A percentile compares a stretch with the other conserved stretches of the same genome.
Conservation (phyloP, 2,888 invertebrate genomes). For the Tolmerus cingulatus region DNA sequence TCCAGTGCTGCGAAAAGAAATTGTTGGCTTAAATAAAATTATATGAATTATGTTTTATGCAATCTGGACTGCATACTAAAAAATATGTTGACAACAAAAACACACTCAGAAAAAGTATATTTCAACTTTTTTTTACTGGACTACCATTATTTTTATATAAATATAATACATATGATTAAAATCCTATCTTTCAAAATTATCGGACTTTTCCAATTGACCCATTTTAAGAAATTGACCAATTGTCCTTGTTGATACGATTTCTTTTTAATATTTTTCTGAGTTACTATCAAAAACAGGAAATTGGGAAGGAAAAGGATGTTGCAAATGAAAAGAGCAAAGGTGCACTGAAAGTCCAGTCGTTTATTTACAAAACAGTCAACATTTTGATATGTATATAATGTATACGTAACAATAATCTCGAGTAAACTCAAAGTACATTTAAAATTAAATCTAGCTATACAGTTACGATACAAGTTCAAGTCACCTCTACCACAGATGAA, state of each 20-base stretch:
- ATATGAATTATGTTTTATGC: background rate
- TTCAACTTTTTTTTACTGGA: no score
- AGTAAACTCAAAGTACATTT: background rate
- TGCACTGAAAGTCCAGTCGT: constrained; percentile 33
- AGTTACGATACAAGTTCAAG: constrained; percentile 15
- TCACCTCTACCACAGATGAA: constrained; percentile 21
- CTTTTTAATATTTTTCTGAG: no score
- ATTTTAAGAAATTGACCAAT: no score
- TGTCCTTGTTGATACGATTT: no score
- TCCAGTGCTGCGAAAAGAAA: background rate
- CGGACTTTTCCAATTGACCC: no score
- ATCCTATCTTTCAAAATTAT: no score
- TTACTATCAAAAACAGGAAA: background rate
- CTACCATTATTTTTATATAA: no score
- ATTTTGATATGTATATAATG: constrained; percentile 43
- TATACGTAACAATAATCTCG: constrained; percentile 18
- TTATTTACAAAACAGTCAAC: constrained; percentile 50
- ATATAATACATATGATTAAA: no score
- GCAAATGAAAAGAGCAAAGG: background rate
- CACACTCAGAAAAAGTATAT: background rate
- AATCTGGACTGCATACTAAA: background rate
- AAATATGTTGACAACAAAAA: background rate
- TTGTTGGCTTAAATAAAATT: background rate
- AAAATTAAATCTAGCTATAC: constrained; percentile 8
- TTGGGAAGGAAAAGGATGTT: background rate